Conservation (phyloP, 2,888 invertebrate species). For the Acronicta leporina region DNA sequence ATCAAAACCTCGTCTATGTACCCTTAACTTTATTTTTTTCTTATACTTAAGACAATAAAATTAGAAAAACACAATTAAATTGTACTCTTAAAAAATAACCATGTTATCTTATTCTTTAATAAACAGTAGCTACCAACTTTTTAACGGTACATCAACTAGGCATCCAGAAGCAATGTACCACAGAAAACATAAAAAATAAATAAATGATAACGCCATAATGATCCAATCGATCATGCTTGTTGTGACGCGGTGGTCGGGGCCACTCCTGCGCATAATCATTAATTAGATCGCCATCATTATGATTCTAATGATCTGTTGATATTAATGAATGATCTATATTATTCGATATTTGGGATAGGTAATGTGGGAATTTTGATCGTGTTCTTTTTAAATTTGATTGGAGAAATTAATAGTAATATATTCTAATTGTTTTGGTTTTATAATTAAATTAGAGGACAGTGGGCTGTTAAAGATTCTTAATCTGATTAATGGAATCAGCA, state of each 20-base stretch:
- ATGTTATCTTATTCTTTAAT: neutral
- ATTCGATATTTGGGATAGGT: conserved; percentile 24
- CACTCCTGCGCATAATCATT: conserved; percentile 63
- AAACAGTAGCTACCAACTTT: conserved; percentile 35
- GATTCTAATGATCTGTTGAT: conserved; percentile 60
- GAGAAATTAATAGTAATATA: neutral
- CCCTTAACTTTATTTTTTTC: too few species aligned
- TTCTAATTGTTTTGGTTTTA: neutral
- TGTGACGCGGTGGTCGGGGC: conserved; percentile 70
- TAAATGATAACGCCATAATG: conserved; percentile 62
- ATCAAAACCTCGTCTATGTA: conserved; percentile 3
- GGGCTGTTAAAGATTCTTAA: too few species aligned
- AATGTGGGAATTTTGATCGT: conserved; percentile 6
- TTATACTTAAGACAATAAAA: too few species aligned
- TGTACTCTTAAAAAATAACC: neutral
- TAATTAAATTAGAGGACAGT: too few species aligned
- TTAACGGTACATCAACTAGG: conserved; percentile 41
- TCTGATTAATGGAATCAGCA: too few species aligned
- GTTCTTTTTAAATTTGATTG: conserved; percentile 17
- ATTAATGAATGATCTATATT: conserved; percentile 52
- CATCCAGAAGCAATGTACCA: conserved; percentile 49
- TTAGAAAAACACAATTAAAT: neutral
- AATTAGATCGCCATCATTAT: conserved; percentile 72
- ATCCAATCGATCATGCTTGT: conserved; percentile 66
- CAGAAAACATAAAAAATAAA: conserved; percentile 36